phyloP scores from a whole-genome alignment of 1,140 invertebrate genomes.

The Leptonema lineaticorne region DNA sequence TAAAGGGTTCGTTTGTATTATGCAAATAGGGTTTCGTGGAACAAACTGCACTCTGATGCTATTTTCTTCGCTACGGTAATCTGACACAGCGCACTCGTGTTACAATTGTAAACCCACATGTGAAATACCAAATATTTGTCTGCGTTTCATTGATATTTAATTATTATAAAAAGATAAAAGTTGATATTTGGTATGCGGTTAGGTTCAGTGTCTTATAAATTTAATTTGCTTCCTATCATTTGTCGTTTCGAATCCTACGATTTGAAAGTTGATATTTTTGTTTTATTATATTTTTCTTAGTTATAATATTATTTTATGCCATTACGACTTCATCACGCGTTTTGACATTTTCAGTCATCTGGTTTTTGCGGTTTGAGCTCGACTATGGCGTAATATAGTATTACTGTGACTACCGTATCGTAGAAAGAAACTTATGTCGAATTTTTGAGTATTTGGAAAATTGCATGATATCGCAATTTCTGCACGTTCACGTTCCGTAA shows the following conservation, averaged over 20 bases:
- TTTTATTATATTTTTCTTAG: neutral
- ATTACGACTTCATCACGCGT: constrained; percentile 9
- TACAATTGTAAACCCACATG: neutral
- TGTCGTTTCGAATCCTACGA: neutral
- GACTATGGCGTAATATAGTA: neutral
- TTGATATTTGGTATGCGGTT: too few relatives aligned
- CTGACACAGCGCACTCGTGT: neutral
- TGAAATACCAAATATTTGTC: too few relatives aligned
- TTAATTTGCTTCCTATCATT: too few relatives aligned
- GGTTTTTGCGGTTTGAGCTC: constrained; percentile 12
- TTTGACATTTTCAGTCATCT: constrained; percentile 20
- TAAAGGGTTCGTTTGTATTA: constrained; percentile 8
- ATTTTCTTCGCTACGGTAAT: constrained; percentile 5
- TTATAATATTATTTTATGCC: neutral
- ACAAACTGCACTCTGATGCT: neutral
- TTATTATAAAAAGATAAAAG: too few relatives aligned
- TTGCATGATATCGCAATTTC: constrained; percentile 12
- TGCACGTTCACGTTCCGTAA: neutral
- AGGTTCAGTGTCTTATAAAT: too few relatives aligned
- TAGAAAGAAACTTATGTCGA: neutral
- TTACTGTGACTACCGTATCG: constrained; percentile 10
- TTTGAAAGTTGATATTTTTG: constrained; percentile 2
- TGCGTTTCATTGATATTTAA: too few relatives aligned
- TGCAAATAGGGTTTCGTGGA: constrained; percentile 21
- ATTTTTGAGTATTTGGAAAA: constrained; percentile 2